Base-by-base conservation (phyloP, 2,888 invertebrate genomes). In the Plusia festucae region DNA sequence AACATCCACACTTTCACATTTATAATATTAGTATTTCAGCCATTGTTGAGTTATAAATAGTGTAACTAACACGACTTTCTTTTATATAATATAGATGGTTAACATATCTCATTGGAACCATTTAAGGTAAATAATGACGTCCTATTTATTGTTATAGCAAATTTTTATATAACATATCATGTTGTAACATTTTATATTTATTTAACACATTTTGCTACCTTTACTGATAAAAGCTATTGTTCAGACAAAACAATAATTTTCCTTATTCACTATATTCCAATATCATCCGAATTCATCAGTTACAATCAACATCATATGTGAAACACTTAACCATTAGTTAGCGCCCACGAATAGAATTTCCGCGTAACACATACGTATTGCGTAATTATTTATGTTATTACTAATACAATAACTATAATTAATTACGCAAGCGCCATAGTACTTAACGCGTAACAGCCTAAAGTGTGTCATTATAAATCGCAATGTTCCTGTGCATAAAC, bases 391-490 rank as follows among this genome's bases (percentile, higher is more conserved):
- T 8, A 22, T 24, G 30, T 7, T 46, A 46, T 44, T 46, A 64
- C 13, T 60, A 18, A 56, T 49, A 62, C 59, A 71, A 70, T 65
- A 65, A 57, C 66, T 60, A 22, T 56, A 55, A 70, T 76, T 74
- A 71, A 76, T 72, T 64, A 72, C 40, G 22, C 40, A 62, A 70
- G 62, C 66, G 65, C 44, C 58, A 64, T 40, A 60, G 64, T 53
- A 74, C 68, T 76, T 77, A 68, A 73, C 71, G 65, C 32, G 76
- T 70, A 76, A 79, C 70, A 69, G 65, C 75, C 77, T 73, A 69
- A 70, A 70, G 62, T 68, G 53, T 62, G 59, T 54, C 55, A 22
- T 53, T 54, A 61, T 71, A 68, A 69, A 78, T 76, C 68, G 60
- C 63, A 53, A 65, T 65, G 60, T 20, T 57, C 51, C 1, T 62